These are phyloP conservation scores for Pampusana beccarii DNA, from an alignment of 2,113 vertebrate genomes.

Conservation along the genomic window DNA sequence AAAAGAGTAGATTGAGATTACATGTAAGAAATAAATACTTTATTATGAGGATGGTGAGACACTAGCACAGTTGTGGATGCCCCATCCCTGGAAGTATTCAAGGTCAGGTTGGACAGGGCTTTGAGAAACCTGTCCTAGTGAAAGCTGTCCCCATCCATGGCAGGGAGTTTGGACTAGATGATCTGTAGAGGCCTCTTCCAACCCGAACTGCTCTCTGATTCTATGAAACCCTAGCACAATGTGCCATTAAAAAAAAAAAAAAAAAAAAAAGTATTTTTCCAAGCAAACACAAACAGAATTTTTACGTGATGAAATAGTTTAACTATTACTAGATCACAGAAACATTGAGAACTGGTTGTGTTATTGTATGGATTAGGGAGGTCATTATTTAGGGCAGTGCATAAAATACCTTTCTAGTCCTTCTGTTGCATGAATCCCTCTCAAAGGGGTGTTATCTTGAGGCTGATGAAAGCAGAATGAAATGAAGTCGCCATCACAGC, in stretches of 20 bases:
- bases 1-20: too few relatives aligned
- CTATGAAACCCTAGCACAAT: neutral
- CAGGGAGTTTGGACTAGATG: accelerated
- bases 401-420: neutral
- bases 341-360: neutral
- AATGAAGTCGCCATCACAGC: neutral
- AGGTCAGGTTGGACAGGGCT: accelerated
- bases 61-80: accelerated
- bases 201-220: neutral
- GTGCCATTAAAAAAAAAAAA: neutral
- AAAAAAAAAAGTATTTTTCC: neutral
- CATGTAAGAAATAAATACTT: too few relatives aligned
- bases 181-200: neutral
- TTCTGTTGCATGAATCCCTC: neutral
- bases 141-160: accelerated
- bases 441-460: neutral
- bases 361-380: neutral
- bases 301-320: neutral
- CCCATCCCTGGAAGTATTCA: neutral
- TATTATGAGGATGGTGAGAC: neutral
- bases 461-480: neutral
- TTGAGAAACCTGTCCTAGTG: accelerated
- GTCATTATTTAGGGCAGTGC: neutral
- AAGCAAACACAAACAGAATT: neutral
- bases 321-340: neutral